phyloP scores from a whole-genome alignment of 1,140 invertebrate genomes.

The Belonocnema kinseyi region DNA sequence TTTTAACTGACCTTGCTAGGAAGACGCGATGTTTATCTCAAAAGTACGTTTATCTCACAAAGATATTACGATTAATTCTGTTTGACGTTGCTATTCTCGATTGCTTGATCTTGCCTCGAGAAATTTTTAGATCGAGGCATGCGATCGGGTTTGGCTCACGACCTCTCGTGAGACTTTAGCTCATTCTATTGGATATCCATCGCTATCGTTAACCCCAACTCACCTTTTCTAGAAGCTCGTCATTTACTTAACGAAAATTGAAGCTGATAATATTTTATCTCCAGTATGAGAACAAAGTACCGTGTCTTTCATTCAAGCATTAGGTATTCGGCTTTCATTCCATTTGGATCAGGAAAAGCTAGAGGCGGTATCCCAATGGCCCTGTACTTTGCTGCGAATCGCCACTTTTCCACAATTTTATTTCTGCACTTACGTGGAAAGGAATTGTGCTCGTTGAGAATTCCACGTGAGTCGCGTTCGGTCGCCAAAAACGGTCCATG shows the following conservation, averaged over 20 bases:
- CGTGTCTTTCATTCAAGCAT: background rate
- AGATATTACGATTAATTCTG: constrained; percentile 9
- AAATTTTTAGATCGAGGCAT: background rate
- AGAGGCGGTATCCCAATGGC: background rate
- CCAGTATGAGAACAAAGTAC: background rate
- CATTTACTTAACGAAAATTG: background rate
- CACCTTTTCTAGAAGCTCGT: background rate
- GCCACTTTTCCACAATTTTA: constrained; percentile 10
- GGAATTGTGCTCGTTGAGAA: constrained; percentile 16
- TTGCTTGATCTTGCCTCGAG: background rate
- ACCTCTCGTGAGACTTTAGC: background rate
- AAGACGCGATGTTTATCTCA: background rate
- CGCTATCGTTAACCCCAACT: background rate
- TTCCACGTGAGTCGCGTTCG: constrained; percentile 28
- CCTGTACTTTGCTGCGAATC: constrained; percentile 3
- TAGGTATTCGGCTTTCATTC: background rate
- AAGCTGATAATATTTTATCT: no score
- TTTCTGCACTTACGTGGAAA: constrained; percentile 18
- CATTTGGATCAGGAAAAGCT: background rate
- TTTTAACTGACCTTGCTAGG: background rate
- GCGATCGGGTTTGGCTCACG: background rate
- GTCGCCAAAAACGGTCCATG: constrained; percentile 46
- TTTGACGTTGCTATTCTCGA: background rate
- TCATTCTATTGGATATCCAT: constrained; percentile 14
- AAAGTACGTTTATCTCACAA: background rate